A percentile compares a stretch with the other conserved stretches of the same genome.
These are phyloP conservation scores for Ectemnius cavifrons DNA, from an alignment of 2,888 invertebrate genomes.

Conservation along the genomic window DNA sequence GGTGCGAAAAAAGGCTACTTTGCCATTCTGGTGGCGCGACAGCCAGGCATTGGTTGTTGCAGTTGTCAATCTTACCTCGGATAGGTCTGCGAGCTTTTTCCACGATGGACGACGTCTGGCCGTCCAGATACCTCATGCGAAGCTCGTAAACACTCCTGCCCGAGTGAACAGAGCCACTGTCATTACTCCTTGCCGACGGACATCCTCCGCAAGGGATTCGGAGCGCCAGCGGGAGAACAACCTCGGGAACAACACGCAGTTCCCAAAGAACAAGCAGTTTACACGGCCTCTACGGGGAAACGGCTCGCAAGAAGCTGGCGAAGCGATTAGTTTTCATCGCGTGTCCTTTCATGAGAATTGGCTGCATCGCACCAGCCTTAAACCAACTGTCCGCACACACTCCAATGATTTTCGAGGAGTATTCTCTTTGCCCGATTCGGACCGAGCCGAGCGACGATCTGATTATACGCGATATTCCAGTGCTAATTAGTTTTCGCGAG, in stretches of 20 bases:
- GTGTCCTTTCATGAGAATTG: constrained; percentile 59
- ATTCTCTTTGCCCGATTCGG: too few species aligned
- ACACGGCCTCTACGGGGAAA: neutral
- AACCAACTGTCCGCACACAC: too few species aligned
- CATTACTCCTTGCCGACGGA: constrained; percentile 24
- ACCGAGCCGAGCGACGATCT: too few species aligned
- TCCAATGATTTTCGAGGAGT: too few species aligned
- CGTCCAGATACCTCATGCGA: constrained; percentile 54
- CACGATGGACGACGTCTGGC: constrained; percentile 47
- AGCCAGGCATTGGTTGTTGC: neutral
- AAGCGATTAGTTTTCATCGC: constrained; percentile 65
- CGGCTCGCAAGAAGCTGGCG: constrained; percentile 2
- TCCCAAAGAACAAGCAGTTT: neutral
- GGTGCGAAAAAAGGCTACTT: too few species aligned
- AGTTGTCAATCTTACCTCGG: constrained; percentile 52
- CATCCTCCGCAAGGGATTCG: neutral
- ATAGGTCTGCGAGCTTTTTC: constrained; percentile 48
- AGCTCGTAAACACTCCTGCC: constrained; percentile 51
- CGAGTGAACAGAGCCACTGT: constrained; percentile 16
- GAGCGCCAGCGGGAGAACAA: neutral
- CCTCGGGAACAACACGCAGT: neutral
- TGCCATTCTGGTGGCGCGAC: too few species aligned
- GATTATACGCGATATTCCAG: constrained; percentile 16
- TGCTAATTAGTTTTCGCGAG: constrained; percentile 34
- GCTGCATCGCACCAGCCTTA: constrained; percentile 36